Evolutionary conservation across 64 coral and sea anemone species (phyloP), one percentile per base, ranked within the genome.

Genomic region (Stylophora pistillata): DNA sequence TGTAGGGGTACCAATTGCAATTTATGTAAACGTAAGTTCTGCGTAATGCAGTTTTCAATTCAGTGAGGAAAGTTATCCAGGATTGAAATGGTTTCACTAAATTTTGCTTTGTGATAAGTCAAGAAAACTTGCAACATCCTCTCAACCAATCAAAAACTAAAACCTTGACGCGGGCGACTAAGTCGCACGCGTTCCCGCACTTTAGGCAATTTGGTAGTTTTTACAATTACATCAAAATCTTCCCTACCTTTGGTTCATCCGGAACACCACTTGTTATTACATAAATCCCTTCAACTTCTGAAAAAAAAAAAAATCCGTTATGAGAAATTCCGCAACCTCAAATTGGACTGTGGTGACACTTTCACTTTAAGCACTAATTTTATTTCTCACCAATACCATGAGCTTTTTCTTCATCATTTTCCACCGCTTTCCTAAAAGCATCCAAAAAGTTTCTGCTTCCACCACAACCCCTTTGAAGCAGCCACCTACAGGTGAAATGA

Each of bases 231-330:
- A 4, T 47, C 26, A 12, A 58, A 11, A 78, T 15, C 5, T 31
- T 10, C 30, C 16, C 62, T 53, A 98, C 96, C 96, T 95, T 89
- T 12, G 96, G 96, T 25, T 94, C 90, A 92, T 98, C 96, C 2
- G 96, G 96, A 1, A 94, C 81, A 53, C 96, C 96, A 64, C 92
- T 95, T 30, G 96, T 92, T 59, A 98, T 86, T 1, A 98, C 74
- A 76, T 98, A 98, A 74, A 98, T 98, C 27, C 96, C 96, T 71
- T 98, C 96, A 64, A 98, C 96, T 56, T 98, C 96, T 98, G 85
- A 17, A 53, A 12, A 9, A 57, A 30, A 56, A 71, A 73, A 71
- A 18, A n/a, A n/a, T n/a, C n/a, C 11, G 18, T 21, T 64, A 21
- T 21, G 6, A 64, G 17, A 21, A 64, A 64, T 1, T 18, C 23